phyloP scores from a whole-genome alignment of 2,888 invertebrate genomes.

The Dugesia japonica region DNA sequence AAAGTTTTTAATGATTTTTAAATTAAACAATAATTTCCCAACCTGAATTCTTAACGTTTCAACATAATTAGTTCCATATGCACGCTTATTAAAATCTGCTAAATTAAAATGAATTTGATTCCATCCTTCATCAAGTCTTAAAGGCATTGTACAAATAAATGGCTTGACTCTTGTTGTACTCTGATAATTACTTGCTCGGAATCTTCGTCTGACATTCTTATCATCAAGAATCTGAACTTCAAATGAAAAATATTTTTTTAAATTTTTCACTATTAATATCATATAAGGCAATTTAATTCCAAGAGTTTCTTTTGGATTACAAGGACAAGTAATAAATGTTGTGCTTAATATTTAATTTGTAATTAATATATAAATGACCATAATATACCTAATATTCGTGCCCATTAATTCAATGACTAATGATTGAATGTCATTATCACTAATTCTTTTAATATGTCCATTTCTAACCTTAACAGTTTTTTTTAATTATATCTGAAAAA shows the following conservation, averaged over 20 bases:
- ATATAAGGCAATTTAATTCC: conserved; percentile 79
- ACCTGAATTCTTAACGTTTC: conserved; percentile 68
- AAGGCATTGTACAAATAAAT: conserved; percentile 93
- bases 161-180: conserved; percentile 80
- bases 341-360: conserved; percentile 53
- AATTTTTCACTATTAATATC: conserved; percentile 81
- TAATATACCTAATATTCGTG: conserved; percentile 62
- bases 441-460: conserved; percentile 80
- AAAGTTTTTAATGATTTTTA: too few relatives aligned
- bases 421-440: conserved; percentile 80
- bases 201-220: conserved; percentile 74
- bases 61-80: conserved; percentile 86
- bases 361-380: background rate
- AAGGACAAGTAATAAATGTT: conserved; percentile 76
- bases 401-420: conserved; percentile 78
- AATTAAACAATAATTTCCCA: too few relatives aligned
- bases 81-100: conserved; percentile 75
- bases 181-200: conserved; percentile 83
- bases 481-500: too few relatives aligned
- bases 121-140: conserved; percentile 83
- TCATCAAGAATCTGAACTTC: conserved; percentile 92
- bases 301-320: conserved; percentile 66
- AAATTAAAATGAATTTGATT: conserved; percentile 81
- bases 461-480: conserved; percentile 58
- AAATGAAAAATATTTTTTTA: conserved; percentile 80